A percentile compares a stretch with the other conserved stretches of the same genome.
Evolutionary conservation across 1,140 invertebrate genomes (phyloP).

Genomic region (Rhagoletis pomonella): DNA sequence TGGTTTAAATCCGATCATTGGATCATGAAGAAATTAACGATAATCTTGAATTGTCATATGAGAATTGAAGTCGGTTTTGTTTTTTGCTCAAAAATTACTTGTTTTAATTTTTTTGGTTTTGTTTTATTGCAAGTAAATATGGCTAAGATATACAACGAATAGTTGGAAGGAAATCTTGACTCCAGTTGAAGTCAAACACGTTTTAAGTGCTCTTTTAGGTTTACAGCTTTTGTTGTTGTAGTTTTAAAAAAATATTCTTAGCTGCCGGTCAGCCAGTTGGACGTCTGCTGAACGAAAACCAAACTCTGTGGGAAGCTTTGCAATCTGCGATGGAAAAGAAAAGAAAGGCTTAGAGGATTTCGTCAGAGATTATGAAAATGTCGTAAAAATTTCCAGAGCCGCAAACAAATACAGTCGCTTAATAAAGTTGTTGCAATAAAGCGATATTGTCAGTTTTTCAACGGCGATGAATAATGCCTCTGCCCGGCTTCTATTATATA

Average conservation of each 20-base stretch:
- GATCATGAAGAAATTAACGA: no score
- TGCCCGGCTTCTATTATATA: not conserved
- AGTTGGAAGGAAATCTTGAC: not conserved
- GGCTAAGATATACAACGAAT: slow-evolving; percentile 29
- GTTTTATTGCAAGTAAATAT: not conserved
- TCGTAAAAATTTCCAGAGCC: not conserved
- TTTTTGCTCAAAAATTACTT: no score
- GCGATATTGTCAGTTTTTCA: not conserved
- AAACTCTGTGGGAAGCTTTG: slow-evolving; percentile 12
- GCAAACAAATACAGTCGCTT: not conserved
- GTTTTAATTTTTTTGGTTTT: not conserved
- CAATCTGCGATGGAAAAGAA: not conserved
- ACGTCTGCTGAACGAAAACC: slow-evolving; percentile 17
- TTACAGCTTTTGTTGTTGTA: not conserved
- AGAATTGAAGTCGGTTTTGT: no score
- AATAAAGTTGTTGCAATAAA: slow-evolving; percentile 35
- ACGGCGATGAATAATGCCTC: not conserved
- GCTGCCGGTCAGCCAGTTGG: not conserved
- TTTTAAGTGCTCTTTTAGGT: not conserved
- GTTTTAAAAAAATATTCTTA: not conserved
- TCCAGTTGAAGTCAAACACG: slow-evolving; percentile 12
- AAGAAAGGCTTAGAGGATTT: slow-evolving; percentile 21
- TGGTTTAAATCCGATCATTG: no score
- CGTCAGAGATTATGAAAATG: slow-evolving; percentile 47
- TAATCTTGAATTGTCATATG: no score